phyloP scores from a whole-genome alignment of 1,140 invertebrate species.

The Heliconius nattereri region DNA sequence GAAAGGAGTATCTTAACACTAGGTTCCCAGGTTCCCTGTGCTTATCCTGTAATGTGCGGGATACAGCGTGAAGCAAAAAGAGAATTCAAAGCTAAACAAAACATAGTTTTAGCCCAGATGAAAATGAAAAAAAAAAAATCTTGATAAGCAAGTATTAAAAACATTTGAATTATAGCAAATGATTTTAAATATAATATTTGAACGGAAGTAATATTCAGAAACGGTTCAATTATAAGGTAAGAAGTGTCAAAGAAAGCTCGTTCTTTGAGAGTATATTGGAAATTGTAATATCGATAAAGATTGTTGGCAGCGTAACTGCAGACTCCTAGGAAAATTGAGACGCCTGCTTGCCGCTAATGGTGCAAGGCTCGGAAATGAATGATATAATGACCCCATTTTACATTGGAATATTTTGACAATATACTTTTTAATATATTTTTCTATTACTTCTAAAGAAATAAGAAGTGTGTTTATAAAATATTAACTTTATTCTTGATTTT shows the following conservation, averaged over 20 bases:
- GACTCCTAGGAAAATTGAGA: conserved; percentile 1
- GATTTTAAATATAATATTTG: conserved; percentile 16
- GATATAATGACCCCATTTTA: not conserved
- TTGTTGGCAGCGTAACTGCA: conserved; percentile 20
- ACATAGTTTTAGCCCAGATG: too few species aligned
- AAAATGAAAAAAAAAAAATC: too few species aligned
- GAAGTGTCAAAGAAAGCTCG: conserved; percentile 22
- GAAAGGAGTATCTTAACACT: too few species aligned
- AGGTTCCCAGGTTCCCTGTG: too few species aligned
- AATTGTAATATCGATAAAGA: conserved; percentile 24
- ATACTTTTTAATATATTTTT: too few species aligned
- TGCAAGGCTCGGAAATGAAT: not conserved
- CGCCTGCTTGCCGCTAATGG: conserved; percentile 1
- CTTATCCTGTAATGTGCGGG: too few species aligned
- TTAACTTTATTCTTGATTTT: not conserved
- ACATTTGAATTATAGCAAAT: not conserved
- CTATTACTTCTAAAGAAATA: too few species aligned
- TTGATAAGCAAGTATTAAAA: too few species aligned
- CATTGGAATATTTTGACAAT: too few species aligned
- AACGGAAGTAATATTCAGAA: conserved; percentile 26
- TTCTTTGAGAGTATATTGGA: conserved; percentile 27
- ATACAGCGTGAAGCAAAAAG: too few species aligned
- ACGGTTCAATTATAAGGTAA: conserved; percentile 27
- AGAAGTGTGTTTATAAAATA: not conserved
- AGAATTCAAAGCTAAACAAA: too few species aligned